phyloP scores from a whole-genome alignment of 2,797 vertebrate species.

The Oreochromis mossambicus region DNA sequence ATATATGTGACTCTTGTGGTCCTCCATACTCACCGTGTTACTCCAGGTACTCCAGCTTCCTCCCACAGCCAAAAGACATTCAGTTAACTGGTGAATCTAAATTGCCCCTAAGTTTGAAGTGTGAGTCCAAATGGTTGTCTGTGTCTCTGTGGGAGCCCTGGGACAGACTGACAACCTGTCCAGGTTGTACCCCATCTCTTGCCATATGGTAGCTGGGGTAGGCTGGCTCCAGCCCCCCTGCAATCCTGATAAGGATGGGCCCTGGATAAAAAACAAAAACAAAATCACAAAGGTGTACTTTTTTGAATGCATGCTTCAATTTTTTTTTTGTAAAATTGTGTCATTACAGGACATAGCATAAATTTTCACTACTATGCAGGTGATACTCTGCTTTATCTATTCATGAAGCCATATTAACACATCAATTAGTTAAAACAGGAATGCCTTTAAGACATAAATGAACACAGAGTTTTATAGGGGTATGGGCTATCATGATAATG shows the following conservation, averaged over 20 bases:
- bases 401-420: not conserved
- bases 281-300: not conserved
- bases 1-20: not conserved
- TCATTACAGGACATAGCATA: not conserved
- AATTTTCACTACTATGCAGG: not conserved
- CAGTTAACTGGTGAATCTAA: not conserved
- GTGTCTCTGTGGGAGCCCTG: not conserved
- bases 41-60: not conserved
- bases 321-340: not conserved
- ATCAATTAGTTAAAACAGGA: rapidly evolving
- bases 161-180: not conserved
- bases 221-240: not conserved
- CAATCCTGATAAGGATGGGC: not conserved
- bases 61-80: not conserved
- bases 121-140: not conserved
- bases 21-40: not conserved
- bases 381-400: not conserved
- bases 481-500: not conserved
- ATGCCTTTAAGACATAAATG: not conserved
- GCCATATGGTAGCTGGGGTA: rapidly evolving
- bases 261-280: not conserved
- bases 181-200: rapidly evolving
- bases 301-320: not conserved
- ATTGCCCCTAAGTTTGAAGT: not conserved
- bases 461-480: not conserved